Conservation (phyloP, 1,140 invertebrate species). For the Venustaconcha ellipsiformis region DNA sequence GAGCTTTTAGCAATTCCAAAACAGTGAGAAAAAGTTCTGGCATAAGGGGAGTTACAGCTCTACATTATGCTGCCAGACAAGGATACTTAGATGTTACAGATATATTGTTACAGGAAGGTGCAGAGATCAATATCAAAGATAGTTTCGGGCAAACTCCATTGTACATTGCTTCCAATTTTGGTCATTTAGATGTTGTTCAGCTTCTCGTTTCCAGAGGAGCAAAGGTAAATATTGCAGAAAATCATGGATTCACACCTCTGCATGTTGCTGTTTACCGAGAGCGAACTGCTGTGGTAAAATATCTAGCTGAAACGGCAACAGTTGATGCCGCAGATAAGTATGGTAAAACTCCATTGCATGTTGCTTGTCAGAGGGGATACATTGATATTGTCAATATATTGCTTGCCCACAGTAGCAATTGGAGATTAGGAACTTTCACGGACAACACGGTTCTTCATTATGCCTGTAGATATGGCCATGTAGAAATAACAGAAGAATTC, state of each 20-base stretch:
- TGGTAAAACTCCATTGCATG: conserved; percentile 25
- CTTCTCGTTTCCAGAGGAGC: background rate
- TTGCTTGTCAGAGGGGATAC: conserved; percentile 27
- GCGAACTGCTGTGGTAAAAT: background rate
- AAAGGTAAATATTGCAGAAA: conserved; percentile 9
- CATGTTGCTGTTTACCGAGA: conserved; percentile 18
- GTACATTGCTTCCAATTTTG: conserved; percentile 1
- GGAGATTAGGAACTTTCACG: too few species aligned
- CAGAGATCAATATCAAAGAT: conserved; percentile 20
- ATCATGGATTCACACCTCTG: conserved; percentile 29
- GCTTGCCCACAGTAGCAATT: background rate
- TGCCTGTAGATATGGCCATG: too few species aligned
- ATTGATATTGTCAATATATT: conserved; percentile 3
- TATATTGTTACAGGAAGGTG: conserved; percentile 1
- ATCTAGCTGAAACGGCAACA: background rate
- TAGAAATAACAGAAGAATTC: too few species aligned
- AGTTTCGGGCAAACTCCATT: conserved; percentile 24
- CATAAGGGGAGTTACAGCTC: conserved; percentile 16
- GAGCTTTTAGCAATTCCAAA: conserved; percentile 8
- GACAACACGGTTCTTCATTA: too few species aligned
- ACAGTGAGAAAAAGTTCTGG: background rate
- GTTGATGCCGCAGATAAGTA: conserved; percentile 18
- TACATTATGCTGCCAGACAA: conserved; percentile 20
- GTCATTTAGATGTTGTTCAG: background rate
- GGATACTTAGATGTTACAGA: conserved; percentile 6